Evolutionary conservation across 2,888 invertebrate genomes (phyloP).

Genomic region (Periphyllus acericola): DNA sequence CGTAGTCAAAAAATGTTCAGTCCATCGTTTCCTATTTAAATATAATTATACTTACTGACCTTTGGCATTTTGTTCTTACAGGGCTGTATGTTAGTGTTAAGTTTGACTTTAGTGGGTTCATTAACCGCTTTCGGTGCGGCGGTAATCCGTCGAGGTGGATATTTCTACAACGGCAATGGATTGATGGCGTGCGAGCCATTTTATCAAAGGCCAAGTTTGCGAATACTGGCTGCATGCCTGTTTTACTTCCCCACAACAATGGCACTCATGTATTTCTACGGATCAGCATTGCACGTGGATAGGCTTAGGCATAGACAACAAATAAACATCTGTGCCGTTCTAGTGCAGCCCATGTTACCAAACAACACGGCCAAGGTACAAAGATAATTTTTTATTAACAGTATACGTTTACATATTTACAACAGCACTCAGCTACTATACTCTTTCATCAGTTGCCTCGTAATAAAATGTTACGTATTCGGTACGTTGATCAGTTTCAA

Average conservation of each 20-base stretch:
- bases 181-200: slow-evolving; percentile 89
- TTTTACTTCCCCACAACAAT: slow-evolving; percentile 92
- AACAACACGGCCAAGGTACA: slow-evolving; percentile 46
- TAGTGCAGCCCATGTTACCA: slow-evolving; percentile 49
- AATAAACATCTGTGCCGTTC: slow-evolving; percentile 50
- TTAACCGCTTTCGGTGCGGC: slow-evolving; percentile 84
- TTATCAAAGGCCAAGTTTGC: slow-evolving; percentile 78
- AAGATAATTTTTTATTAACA: not conserved
- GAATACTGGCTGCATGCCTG: slow-evolving; percentile 85
- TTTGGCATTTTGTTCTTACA: slow-evolving; percentile 68
- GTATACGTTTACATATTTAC: not conserved
- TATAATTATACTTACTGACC: not conserved
- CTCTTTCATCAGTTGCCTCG: too few species aligned
- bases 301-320: slow-evolving; percentile 75
- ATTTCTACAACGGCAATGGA: slow-evolving; percentile 87
- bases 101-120: slow-evolving; percentile 83
- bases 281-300: slow-evolving; percentile 88
- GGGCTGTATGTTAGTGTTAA: slow-evolving; percentile 87
- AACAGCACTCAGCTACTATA: too few species aligned
- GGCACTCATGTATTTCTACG: slow-evolving; percentile 92
- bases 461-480: too few species aligned
- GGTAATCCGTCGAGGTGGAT: slow-evolving; percentile 85
- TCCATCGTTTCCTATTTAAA: too few species aligned
- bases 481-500: too few species aligned
- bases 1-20: too few species aligned